Conservation (phyloP, 2,888 invertebrate genomes). For the Mamestra brassicae region DNA sequence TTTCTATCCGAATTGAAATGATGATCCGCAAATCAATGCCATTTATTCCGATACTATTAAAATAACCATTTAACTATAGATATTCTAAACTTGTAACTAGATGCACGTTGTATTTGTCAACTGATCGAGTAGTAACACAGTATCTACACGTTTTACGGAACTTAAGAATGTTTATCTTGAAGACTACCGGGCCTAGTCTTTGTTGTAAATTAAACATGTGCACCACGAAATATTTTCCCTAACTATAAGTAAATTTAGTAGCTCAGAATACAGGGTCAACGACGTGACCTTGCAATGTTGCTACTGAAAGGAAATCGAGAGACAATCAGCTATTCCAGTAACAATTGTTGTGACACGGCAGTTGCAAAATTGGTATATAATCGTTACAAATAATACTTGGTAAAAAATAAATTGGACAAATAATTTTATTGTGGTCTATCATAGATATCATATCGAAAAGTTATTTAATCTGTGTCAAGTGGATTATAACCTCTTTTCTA, state of each 20-base stretch:
- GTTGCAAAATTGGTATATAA: constrained; percentile 78
- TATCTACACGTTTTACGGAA: constrained; percentile 61
- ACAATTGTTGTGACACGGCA: constrained; percentile 75
- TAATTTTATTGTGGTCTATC: constrained; percentile 54
- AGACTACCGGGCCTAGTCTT: constrained; percentile 47
- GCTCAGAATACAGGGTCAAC: constrained; percentile 70
- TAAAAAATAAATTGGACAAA: constrained; percentile 55
- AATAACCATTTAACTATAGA: constrained; percentile 38
- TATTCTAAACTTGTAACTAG: constrained; percentile 48
- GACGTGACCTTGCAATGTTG: constrained; percentile 71
- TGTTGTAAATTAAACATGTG: constrained; percentile 48
- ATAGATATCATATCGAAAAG: constrained; percentile 60
- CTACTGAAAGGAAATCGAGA: constrained; percentile 81
- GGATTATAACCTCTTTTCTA: constrained; percentile 58
- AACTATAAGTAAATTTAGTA: constrained; percentile 60
- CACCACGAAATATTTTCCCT: constrained; percentile 59
- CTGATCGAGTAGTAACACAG: constrained; percentile 32
- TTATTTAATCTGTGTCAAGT: constrained; percentile 68
- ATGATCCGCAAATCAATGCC: constrained; percentile 41
- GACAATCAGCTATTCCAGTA: constrained; percentile 72
- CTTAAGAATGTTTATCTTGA: constrained; percentile 21
- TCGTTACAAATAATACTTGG: constrained; percentile 59
- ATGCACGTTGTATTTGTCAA: constrained; percentile 45
- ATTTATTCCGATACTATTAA: constrained; percentile 30
- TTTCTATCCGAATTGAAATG: constrained; percentile 46